These are phyloP conservation scores for Fulmarus glacialis DNA, from an alignment of 2,113 vertebrate genomes.

Conservation along the genomic window DNA sequence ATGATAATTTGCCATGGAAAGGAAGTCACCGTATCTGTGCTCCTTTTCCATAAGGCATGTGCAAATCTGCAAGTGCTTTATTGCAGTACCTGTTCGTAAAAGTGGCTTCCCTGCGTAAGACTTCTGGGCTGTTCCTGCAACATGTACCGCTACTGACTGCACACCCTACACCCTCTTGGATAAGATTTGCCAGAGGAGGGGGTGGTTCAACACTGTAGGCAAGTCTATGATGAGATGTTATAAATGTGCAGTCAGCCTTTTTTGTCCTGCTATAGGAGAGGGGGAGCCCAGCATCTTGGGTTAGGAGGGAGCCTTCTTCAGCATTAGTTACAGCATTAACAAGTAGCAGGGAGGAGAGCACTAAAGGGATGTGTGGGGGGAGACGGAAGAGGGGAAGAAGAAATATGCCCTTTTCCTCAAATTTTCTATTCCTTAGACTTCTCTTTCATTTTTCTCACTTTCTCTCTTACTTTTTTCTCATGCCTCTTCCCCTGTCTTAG, in stretches of 20 bases:
- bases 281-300: not conserved
- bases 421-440: not conserved
- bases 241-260: not conserved
- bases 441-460: not conserved
- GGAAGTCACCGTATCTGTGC: not conserved
- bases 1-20: not conserved
- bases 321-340: not conserved
- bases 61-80: not conserved
- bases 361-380: not conserved
- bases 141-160: not conserved
- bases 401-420: not conserved
- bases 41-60: not conserved
- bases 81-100: not conserved
- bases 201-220: not conserved
- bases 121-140: not conserved
- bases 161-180: not conserved
- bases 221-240: not conserved
- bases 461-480: not conserved
- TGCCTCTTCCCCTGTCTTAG: not conserved
- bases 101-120: not conserved
- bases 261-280: not conserved
- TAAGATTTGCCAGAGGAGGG: not conserved
- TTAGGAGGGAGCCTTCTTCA: not conserved
- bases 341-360: not conserved
- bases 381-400: not conserved